Percentiles rank a stretch among this genome's conserved stretches.
These are phyloP conservation scores for Caenorhabditis doughertyi DNA, from an alignment of 2,888 invertebrate species.

Conservation along the genomic window DNA sequence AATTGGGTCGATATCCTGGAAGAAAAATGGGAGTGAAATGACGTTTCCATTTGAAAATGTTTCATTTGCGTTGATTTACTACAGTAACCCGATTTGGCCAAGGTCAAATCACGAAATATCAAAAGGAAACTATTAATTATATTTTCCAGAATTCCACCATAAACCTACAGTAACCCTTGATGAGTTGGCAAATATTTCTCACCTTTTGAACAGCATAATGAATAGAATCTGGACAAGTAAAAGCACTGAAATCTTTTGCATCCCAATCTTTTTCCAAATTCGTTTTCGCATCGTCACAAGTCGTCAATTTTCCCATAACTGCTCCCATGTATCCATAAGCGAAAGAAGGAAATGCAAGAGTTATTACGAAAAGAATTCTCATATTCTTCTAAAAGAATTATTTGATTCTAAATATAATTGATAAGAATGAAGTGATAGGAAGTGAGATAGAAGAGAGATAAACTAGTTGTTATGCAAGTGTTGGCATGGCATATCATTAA, in stretches of 20 bases:
- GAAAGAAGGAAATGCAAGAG: background rate
- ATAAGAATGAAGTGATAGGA: background rate
- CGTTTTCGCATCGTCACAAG: conserved; percentile 88
- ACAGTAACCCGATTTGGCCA: too few relatives aligned
- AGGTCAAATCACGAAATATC: too few relatives aligned
- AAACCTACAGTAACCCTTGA: background rate
- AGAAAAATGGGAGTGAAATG: background rate
- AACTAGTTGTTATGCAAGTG: background rate
- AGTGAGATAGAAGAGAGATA: background rate
- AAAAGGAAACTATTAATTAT: background rate
- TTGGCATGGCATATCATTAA: background rate
- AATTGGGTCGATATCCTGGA: conserved; percentile 61
- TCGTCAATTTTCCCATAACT: conserved; percentile 85
- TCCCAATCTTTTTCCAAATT: conserved; percentile 87
- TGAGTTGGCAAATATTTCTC: background rate
- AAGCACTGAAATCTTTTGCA: conserved; percentile 85
- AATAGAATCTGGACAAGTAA: conserved; percentile 86
- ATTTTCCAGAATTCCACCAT: background rate
- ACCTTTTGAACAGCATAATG: conserved; percentile 60
- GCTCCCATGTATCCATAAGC: conserved; percentile 82
- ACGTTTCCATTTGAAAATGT: background rate
- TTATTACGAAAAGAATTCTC: background rate
- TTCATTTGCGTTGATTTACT: too few relatives aligned
- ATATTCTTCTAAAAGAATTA: conserved; percentile 13
- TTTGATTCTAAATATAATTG: background rate